These are phyloP conservation scores for Tiliacea aurago DNA, from an alignment of 2,888 invertebrate genomes.

Conservation along the genomic window DNA sequence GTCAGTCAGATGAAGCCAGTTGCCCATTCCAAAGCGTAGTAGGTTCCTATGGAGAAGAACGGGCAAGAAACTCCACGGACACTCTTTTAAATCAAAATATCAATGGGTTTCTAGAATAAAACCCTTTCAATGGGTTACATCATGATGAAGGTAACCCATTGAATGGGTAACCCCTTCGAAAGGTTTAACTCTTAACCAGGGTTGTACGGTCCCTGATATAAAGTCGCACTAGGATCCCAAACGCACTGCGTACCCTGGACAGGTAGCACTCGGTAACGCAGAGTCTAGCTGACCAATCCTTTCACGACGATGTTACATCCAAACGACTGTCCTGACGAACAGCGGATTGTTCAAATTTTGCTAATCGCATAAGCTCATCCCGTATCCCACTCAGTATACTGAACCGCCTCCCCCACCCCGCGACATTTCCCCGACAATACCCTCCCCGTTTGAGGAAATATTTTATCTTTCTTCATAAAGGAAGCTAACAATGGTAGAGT, in stretches of 20 bases:
- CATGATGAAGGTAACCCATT: too few relatives aligned
- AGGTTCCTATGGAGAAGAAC: too few relatives aligned
- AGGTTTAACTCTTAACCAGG: too few relatives aligned
- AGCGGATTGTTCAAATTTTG: neutral
- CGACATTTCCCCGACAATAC: slow-evolving; percentile 85
- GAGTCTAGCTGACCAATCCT: neutral
- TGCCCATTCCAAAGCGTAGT: too few relatives aligned
- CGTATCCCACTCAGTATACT: slow-evolving; percentile 52
- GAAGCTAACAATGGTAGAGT: slow-evolving; percentile 85
- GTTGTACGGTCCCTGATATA: too few relatives aligned
- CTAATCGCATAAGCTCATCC: slow-evolving; percentile 41
- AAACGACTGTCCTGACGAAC: neutral
- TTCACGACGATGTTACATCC: neutral
- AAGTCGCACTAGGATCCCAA: neutral
- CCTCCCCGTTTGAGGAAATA: slow-evolving; percentile 84
- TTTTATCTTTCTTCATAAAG: slow-evolving; percentile 89
- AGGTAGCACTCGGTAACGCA: neutral
- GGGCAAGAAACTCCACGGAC: too few relatives aligned
- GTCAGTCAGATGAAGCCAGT: too few relatives aligned
- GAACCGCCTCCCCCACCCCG: slow-evolving; percentile 70
- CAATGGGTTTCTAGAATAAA: too few relatives aligned
- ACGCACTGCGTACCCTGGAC: neutral
- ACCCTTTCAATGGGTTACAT: too few relatives aligned
- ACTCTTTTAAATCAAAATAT: too few relatives aligned
- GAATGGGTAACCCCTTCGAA: too few relatives aligned